Evolutionary conservation across 2,888 invertebrate genomes (phyloP), one percentile per base, ranked within the genome.

Genomic region (Melanotus villosus): DNA sequence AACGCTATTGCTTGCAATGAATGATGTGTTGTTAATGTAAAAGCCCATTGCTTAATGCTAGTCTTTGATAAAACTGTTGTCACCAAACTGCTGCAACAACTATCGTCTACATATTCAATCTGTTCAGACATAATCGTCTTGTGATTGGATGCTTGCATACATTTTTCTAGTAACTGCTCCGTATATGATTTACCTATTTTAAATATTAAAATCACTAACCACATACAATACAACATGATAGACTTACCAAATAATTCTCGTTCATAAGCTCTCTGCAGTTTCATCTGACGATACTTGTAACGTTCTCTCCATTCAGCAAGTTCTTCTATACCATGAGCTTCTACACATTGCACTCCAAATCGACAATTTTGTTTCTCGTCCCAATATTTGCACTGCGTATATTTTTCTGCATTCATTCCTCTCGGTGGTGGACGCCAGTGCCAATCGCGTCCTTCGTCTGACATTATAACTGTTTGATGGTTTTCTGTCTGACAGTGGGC

Each of bases 241-340:
- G n/a, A 50, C 59, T 18, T 64, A 65, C 64, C 65, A 52, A 57
- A 65, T 10, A 69, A 21, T 59, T 65, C 89, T 77, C 90, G 90
- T 75, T 92, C 91, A 77, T 88, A 89, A 4, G 91, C 91, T 73
- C 88, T 85, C 79, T 89, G 88, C 65, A 90, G 80, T 74, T 88
- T 88, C 88, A 89, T 90, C 73, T 88, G 86, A 16, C 91, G 85
- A 78, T 91, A 90, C 74, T 90, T 89, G 80, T 92, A 92, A 65
- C 92, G 84, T 74, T 91, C 90, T 76, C 89, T 89, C 93, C 93
- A 93, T 82, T 93, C 93, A 19, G 88, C 86, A 6, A 93, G 83
- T 81, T 93, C 93, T 52, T 89, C 90, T 18, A 86, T 82, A 1
- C 92, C 91, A 79, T 93, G 93, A 0, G 93, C 93, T 80, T 91